Conservation (phyloP, 2,797 vertebrate genomes). For the Molossus molossus region DNA sequence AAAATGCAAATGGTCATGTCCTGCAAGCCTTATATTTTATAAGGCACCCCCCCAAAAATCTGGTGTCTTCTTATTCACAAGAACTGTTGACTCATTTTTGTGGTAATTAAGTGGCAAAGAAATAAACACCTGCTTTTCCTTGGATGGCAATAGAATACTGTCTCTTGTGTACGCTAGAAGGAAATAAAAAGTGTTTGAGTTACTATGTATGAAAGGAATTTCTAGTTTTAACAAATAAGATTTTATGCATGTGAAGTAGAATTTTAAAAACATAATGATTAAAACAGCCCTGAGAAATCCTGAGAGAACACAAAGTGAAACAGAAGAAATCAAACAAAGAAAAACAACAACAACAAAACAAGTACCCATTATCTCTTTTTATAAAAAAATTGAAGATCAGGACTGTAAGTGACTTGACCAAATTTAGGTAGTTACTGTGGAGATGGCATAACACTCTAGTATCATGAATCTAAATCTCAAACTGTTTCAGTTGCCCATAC, state of each 20-base stretch:
- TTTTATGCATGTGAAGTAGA: neutral
- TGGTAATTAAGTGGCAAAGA: neutral
- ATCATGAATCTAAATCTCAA: neutral
- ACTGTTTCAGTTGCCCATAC: neutral
- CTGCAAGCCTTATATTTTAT: neutral
- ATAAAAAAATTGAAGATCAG: neutral
- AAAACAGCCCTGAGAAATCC: neutral
- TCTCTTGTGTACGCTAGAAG: neutral
- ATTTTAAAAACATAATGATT: neutral
- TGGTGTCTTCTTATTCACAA: neutral
- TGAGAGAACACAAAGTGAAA: neutral
- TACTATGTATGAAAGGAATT: neutral
- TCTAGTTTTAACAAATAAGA: neutral
- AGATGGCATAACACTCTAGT: fast-evolving
- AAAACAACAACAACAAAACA: neutral
- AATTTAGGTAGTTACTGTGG: neutral
- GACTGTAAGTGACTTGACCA: neutral
- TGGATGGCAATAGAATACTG: neutral
- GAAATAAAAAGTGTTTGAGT: neutral
- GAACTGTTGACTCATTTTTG: neutral
- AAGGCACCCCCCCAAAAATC: neutral
- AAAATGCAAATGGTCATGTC: neutral
- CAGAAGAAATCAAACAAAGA: neutral
- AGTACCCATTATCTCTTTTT: neutral
- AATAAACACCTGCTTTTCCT: neutral